These are phyloP conservation scores for Xestia ashworthii DNA, from an alignment of 2,888 invertebrate species.

Conservation along the genomic window DNA sequence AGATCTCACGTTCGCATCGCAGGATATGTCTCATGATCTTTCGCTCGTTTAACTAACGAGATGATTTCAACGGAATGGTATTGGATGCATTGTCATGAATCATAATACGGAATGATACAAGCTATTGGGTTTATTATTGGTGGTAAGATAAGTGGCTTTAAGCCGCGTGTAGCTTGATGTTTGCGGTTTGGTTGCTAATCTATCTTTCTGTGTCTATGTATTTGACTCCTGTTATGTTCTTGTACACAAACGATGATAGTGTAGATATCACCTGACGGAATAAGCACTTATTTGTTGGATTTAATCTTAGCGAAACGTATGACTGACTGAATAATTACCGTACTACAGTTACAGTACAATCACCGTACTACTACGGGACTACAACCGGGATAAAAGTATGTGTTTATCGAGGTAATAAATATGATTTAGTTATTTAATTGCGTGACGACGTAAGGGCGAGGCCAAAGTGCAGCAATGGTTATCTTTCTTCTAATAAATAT, in stretches of 20 bases:
- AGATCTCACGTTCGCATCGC: conserved; percentile 46
- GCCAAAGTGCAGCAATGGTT: background rate
- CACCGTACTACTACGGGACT: too few species aligned
- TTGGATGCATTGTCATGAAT: conserved; percentile 44
- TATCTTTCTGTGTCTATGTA: background rate
- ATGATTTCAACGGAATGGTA: conserved; percentile 34
- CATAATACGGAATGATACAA: conserved; percentile 19
- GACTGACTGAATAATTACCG: too few species aligned
- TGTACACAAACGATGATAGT: background rate
- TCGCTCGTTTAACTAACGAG: conserved; percentile 55
- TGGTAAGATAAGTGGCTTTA: background rate
- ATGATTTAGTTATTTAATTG: background rate
- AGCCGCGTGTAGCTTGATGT: background rate
- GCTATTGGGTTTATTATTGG: conserved; percentile 8
- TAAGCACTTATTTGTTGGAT: background rate
- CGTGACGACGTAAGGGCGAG: background rate
- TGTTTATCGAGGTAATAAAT: background rate
- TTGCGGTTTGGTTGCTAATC: background rate
- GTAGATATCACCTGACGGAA: background rate
- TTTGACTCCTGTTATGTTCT: background rate
- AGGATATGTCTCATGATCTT: conserved; percentile 55
- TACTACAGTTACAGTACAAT: too few species aligned
- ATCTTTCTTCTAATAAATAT: background rate
- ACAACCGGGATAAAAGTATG: background rate
- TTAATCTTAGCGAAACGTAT: background rate